A percentile compares a stretch with the other conserved stretches of the same genome.
Evolutionary conservation across 2,888 invertebrate species (phyloP).

Genomic region (Drosophila ustulata): DNA sequence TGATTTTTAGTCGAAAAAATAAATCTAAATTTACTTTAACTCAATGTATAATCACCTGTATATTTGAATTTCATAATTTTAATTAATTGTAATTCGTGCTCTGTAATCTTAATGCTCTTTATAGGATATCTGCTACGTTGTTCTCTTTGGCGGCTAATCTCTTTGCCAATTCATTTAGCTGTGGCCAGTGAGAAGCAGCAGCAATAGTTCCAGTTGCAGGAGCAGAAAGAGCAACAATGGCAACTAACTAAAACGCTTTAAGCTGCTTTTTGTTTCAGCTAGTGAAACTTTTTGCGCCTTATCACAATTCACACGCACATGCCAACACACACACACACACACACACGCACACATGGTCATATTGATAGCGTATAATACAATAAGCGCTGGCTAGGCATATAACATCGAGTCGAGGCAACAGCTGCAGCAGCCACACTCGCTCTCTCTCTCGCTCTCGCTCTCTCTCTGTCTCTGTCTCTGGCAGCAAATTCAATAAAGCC

Average conservation of each 20-base stretch:
- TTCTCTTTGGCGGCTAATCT: background rate
- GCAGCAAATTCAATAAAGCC: constrained; percentile 66
- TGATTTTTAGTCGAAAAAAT: too few relatives aligned
- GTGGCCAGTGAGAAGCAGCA: background rate
- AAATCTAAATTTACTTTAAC: too few relatives aligned
- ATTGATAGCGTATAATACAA: constrained; percentile 33
- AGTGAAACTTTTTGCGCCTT: constrained; percentile 41
- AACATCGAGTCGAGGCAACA: constrained; percentile 43
- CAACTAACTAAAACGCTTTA: constrained; percentile 45
- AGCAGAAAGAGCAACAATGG: constrained; percentile 9
- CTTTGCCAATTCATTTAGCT: constrained; percentile 15
- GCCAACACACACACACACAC: constrained; percentile 27
- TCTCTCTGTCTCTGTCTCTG: background rate
- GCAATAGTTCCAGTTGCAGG: constrained; percentile 5
- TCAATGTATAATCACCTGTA: too few relatives aligned
- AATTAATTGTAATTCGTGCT: too few relatives aligned
- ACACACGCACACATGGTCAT: constrained; percentile 5
- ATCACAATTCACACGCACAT: constrained; percentile 35
- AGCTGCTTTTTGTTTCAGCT: constrained; percentile 58
- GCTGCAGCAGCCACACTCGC: constrained; percentile 37
- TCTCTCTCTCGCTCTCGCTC: background rate
- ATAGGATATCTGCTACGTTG: constrained; percentile 23
- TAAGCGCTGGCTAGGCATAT: constrained; percentile 9
- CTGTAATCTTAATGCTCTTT: background rate
- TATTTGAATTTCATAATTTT: too few relatives aligned